Conservation (phyloP, 2,888 invertebrate genomes). For the Meandrusa payeni region DNA sequence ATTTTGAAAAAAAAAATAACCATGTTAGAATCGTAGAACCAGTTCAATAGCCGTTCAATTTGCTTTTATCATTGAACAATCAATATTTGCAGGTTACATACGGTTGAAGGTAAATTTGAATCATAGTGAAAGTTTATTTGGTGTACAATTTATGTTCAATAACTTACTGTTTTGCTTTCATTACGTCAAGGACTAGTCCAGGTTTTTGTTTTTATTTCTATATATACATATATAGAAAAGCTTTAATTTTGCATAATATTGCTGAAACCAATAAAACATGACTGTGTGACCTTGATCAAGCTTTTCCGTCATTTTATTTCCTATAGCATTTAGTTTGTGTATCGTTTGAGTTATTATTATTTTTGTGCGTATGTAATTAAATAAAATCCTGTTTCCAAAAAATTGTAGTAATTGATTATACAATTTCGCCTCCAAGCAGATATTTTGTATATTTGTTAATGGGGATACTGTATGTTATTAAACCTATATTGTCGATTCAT, state of each 20-base stretch:
- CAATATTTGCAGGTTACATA: constrained; percentile 52
- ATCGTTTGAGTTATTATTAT: no score
- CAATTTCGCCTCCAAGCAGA: no score
- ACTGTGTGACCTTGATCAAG: constrained; percentile 37
- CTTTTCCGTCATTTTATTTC: constrained; percentile 27
- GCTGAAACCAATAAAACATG: constrained; percentile 30
- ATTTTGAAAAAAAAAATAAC: constrained; percentile 32
- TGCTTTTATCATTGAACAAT: constrained; percentile 41
- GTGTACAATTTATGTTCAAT: constrained; percentile 15
- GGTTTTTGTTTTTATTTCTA: no score
- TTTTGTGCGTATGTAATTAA: no score
- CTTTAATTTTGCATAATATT: background rate
- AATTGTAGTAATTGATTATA: no score
- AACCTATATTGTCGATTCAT: no score
- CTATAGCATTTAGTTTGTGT: constrained; percentile 22
- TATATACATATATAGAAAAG: no score
- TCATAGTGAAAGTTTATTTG: constrained; percentile 57
- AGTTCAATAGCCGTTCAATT: constrained; percentile 45
- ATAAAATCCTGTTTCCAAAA: no score
- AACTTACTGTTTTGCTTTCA: constrained; percentile 5
- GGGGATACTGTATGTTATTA: no score
- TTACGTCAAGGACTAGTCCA: background rate
- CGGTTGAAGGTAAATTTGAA: constrained; percentile 30
- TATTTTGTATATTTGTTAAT: no score
- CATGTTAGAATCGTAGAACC: constrained; percentile 44